A percentile compares a stretch with the other conserved stretches of the same genome.
Evolutionary conservation across 2,113 vertebrate genomes (phyloP).

Genomic region (Actenoides lindsayi): DNA sequence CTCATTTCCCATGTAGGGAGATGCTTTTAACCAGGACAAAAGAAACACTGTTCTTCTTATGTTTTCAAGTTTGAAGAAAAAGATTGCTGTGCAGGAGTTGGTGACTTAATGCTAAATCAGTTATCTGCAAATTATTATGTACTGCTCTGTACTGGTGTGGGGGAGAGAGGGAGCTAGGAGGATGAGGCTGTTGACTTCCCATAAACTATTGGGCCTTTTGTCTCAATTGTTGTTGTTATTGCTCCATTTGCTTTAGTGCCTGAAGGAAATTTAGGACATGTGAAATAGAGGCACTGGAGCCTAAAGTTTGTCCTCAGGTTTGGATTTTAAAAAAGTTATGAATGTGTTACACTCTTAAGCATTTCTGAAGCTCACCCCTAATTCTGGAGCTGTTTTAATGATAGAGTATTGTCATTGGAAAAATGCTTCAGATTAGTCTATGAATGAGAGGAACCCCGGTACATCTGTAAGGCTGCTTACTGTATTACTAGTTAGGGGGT

Average conservation of each 20-base stretch:
- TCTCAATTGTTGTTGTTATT: not conserved
- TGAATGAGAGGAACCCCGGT: not conserved
- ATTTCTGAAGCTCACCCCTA: not conserved
- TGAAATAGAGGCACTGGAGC: not conserved
- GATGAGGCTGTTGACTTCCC: not conserved
- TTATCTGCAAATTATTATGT: not conserved
- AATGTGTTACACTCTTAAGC: not conserved
- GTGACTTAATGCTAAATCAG: not conserved
- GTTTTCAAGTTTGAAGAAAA: not conserved
- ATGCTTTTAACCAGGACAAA: not conserved
- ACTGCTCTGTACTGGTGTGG: fast-evolving
- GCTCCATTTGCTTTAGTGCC: not conserved
- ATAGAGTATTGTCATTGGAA: not conserved
- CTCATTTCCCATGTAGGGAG: not conserved
- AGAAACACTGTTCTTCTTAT: not conserved
- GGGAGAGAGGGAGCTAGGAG: not conserved
- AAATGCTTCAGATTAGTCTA: not conserved
- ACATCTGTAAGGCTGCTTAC: not conserved
- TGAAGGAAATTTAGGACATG: not conserved
- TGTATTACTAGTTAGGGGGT: not conserved
- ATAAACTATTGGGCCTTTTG: not conserved
- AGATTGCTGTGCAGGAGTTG: not conserved
- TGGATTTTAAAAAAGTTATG: not conserved
- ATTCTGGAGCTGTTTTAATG: not conserved
- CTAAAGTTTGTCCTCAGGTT: not conserved